Evolutionary conservation across 2,888 invertebrate species (phyloP).

Genomic region (Rambutsinella grinnellia): DNA sequence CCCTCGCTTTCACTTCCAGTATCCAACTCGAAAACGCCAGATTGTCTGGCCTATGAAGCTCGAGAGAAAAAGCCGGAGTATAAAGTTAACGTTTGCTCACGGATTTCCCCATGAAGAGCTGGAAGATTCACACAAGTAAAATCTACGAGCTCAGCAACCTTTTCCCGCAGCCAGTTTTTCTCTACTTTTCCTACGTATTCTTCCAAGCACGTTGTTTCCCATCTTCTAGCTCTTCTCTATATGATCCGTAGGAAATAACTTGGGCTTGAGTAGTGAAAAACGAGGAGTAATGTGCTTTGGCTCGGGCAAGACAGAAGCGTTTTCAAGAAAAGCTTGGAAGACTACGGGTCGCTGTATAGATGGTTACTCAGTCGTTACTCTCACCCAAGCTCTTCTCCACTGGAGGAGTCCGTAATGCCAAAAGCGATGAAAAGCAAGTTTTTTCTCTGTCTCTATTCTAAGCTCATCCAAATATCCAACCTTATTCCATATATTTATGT

Average conservation of each 20-base stretch:
- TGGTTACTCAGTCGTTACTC: not conserved
- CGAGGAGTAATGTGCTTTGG: not conserved
- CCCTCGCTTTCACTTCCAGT: not conserved
- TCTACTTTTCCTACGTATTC: slow-evolving; percentile 1
- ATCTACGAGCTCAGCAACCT: no score
- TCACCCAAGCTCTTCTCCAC: not conserved
- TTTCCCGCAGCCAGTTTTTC: not conserved
- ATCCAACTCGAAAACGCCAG: not conserved
- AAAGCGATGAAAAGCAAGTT: slow-evolving; percentile 35
- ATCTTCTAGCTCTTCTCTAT: not conserved
- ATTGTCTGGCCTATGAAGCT: no score
- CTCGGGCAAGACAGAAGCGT: not conserved
- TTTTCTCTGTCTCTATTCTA: not conserved
- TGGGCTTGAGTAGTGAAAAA: slow-evolving; percentile 5
- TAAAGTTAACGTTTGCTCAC: not conserved
- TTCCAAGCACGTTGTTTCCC: slow-evolving; percentile 15
- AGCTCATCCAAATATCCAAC: not conserved
- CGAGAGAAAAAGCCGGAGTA: not conserved
- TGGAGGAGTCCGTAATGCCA: slow-evolving; percentile 13
- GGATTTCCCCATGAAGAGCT: slow-evolving; percentile 16
- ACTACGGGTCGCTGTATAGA: not conserved
- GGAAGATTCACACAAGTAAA: no score
- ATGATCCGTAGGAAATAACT: not conserved
- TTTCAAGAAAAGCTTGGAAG: not conserved
- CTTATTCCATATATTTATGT: not conserved